Evolutionary conservation across 2,797 vertebrate species (phyloP).

Genomic region (Petrocephalus sullivani): DNA sequence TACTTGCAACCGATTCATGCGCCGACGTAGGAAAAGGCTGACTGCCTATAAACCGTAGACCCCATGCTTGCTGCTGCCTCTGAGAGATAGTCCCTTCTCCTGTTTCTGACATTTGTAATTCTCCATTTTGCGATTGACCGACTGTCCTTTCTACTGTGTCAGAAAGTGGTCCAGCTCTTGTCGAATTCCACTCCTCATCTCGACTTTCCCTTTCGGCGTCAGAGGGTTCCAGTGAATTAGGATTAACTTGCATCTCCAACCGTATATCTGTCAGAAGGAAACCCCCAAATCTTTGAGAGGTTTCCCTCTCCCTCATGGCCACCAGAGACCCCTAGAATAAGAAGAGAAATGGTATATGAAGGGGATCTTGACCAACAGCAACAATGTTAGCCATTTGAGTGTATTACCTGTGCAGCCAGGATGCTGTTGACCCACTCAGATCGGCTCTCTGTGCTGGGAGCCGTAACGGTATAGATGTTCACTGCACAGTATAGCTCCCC

Average conservation of each 20-base stretch:
- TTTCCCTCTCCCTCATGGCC: constrained; percentile 47
- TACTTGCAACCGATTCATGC: neutral
- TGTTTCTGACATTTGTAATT: neutral
- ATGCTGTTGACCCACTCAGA: constrained; percentile 64
- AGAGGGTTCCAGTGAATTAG: neutral
- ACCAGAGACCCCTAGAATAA: constrained; percentile 50
- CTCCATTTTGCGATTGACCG: constrained; percentile 31
- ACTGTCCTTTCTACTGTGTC: constrained; percentile 21
- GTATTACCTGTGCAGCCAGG: constrained; percentile 57
- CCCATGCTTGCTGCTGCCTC: neutral
- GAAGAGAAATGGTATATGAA: neutral
- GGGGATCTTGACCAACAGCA: neutral
- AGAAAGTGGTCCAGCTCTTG: constrained; percentile 22
- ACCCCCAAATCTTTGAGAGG: constrained; percentile 31
- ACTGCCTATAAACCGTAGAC: neutral
- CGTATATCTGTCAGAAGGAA: constrained; percentile 36
- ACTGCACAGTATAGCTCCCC: constrained; percentile 66
- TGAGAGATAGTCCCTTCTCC: constrained; percentile 20
- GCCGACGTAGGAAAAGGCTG: neutral
- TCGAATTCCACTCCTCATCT: constrained; percentile 19
- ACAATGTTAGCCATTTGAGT: neutral
- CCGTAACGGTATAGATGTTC: constrained; percentile 60
- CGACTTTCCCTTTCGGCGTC: constrained; percentile 25
- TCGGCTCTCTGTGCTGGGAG: constrained; percentile 55
- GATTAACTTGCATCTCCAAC: constrained; percentile 23